Base-by-base conservation (phyloP, 1,140 invertebrate species). In the Rhynchophorus ferrugineus region DNA sequence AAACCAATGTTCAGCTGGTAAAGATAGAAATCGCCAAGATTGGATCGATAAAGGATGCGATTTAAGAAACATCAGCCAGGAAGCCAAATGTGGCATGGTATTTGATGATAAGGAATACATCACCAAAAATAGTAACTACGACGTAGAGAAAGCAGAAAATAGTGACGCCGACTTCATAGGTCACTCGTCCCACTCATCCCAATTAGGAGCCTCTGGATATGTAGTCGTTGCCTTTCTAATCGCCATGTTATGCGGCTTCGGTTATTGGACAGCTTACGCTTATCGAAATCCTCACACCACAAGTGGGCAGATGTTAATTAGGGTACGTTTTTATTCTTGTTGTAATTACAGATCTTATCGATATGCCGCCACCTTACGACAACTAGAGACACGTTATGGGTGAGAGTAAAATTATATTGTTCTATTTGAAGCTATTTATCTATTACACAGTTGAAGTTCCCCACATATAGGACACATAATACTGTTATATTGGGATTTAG, bases 241-340 rank as follows among this genome's bases (percentile, higher is more conserved):
- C 29, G 71, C 75, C 1, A 61, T 87, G 1, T 59, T 87, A 1
- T 69, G 74, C 18, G 76, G 75, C 36, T 57, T 83, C 6, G 78
- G 73, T 17, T 75, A 79, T 11, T 97, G 93, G 92, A 70, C 85
- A 3, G 73, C 85, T 11, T 98, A 98, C 69, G 96, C 95, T 13
- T 99, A 97, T 72, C 83, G 86, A 57, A 91, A 95, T 72, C 96
- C 95, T 6, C 93, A 96, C 65, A 89, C 91, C 9, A 77, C 85
- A 17, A 95, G 93, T 54, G 96, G 96, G 52, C 93, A 98, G 71
- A 82, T 97, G 62, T 79, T 99, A 34, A 98, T 99, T 61, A 90
- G 91, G 80, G 94, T 97, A 73, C 79, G 76, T 65, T 49, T 37
- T 41, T 57, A 8, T 13, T 20, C 16, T 2, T 24, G 20, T 13